These are phyloP conservation scores for Darevskia nairensis DNA, from an alignment of 2,797 vertebrate species.

Conservation along the genomic window DNA sequence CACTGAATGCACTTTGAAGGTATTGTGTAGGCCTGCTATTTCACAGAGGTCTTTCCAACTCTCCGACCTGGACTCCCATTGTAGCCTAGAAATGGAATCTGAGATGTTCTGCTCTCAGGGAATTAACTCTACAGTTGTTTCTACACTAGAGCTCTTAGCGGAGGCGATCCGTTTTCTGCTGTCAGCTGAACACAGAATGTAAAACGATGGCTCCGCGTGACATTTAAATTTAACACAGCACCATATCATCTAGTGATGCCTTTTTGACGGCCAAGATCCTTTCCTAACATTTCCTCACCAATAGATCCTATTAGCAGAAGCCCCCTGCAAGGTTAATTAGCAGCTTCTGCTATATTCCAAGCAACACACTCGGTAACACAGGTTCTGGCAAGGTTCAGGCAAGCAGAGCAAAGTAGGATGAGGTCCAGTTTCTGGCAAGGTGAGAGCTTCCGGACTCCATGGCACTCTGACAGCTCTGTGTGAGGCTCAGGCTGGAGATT, in stretches of 20 bases:
- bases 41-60: background rate
- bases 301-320: background rate
- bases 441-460: too few relatives aligned
- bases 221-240: too few relatives aligned
- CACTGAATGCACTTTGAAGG: background rate
- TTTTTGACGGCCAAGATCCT: background rate
- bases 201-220: background rate
- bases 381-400: too few relatives aligned
- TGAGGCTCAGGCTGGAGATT: too few relatives aligned
- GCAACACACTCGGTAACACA: too few relatives aligned
- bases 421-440: too few relatives aligned
- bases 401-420: too few relatives aligned
- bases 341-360: background rate
- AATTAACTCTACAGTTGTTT: background rate
- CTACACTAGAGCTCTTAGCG: background rate
- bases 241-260: background rate
- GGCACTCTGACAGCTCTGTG: too few relatives aligned
- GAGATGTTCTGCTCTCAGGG: background rate
- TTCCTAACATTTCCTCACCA: background rate
- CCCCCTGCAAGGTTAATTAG: slow-evolving; percentile 1
- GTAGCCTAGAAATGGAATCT: background rate
- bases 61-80: background rate
- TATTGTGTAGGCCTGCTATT: background rate
- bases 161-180: background rate
- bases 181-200: background rate